Conservation (phyloP, 1,140 invertebrate species). For the Leptinotarsa undecemlineata region DNA sequence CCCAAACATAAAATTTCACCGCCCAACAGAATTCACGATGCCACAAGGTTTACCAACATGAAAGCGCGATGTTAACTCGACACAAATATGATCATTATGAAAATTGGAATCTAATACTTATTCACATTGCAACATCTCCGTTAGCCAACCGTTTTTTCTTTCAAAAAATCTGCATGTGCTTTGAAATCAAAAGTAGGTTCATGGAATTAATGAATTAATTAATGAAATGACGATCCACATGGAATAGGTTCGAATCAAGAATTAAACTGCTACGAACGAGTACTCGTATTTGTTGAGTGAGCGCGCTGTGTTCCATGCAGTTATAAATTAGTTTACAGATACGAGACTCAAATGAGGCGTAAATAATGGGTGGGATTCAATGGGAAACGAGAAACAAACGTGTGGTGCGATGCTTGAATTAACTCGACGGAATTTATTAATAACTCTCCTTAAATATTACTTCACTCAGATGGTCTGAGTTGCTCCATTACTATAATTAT, state of each 20-base stretch:
- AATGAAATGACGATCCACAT: conserved; percentile 18
- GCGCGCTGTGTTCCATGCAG: not conserved
- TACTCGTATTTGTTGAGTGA: not conserved
- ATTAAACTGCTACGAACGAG: not conserved
- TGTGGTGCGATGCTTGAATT: conserved; percentile 1
- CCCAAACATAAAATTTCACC: too few relatives aligned
- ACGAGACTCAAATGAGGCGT: not conserved
- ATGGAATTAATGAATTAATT: conserved; percentile 39
- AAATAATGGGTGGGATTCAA: conserved; percentile 3
- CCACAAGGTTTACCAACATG: too few relatives aligned
- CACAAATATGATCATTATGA: conserved; percentile 6
- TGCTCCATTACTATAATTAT: conserved; percentile 3
- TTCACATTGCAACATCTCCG: not conserved
- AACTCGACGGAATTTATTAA: not conserved
- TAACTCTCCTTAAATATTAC: conserved; percentile 6
- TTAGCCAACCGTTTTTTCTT: conserved; percentile 35
- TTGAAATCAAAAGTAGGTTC: conserved; percentile 45
- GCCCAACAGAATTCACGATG: too few relatives aligned
- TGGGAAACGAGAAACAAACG: not conserved
- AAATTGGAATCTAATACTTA: conserved; percentile 14
- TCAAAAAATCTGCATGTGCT: conserved; percentile 36
- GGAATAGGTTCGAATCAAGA: conserved; percentile 1
- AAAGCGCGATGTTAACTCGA: not conserved
- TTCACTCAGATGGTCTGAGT: not conserved
- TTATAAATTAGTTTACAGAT: not conserved